Evolutionary conservation across 2,113 vertebrate species (phyloP).

Genomic region (Pseudorasbora parva): DNA sequence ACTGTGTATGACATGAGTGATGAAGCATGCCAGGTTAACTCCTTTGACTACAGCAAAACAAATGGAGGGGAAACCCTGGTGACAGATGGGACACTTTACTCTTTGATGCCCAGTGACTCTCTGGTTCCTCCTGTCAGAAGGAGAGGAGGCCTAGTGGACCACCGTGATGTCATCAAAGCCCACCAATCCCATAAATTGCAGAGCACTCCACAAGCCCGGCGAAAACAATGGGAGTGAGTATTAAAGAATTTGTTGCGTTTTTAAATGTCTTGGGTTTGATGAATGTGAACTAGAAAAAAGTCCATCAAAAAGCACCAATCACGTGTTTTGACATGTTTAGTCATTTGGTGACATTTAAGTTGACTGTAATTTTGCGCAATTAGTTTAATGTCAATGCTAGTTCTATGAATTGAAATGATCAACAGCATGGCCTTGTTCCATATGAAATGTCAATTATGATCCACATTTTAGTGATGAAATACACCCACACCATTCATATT

Average conservation of each 20-base stretch:
- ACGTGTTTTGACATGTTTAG: background rate
- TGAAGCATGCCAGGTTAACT: conserved; percentile 68
- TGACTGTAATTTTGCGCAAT: background rate
- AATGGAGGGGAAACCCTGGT: conserved; percentile 5
- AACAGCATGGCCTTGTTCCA: background rate
- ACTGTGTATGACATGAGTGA: conserved; percentile 70
- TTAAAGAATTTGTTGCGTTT: background rate
- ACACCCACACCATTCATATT: background rate
- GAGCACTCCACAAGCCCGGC: conserved; percentile 84
- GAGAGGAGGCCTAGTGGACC: conserved; percentile 82
- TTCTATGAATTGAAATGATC: background rate
- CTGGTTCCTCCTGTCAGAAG: conserved; percentile 72
- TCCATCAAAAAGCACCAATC: conserved; percentile 30
- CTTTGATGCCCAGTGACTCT: conserved; percentile 60
- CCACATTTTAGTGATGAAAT: background rate
- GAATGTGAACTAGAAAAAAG: background rate
- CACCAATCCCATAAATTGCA: conserved; percentile 87
- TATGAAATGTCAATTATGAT: background rate
- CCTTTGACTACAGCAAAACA: conserved; percentile 57
- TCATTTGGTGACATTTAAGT: conserved; percentile 23
- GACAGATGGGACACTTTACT: conserved; percentile 45
- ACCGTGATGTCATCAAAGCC: conserved; percentile 85
- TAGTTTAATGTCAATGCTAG: conserved; percentile 6
- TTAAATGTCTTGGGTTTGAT: background rate
- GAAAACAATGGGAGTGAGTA: conserved; percentile 93